Evolutionary conservation across 2,113 vertebrate genomes (phyloP), one percentile per base, ranked within the genome.

Genomic region (Thalassoma bifasciatum): DNA sequence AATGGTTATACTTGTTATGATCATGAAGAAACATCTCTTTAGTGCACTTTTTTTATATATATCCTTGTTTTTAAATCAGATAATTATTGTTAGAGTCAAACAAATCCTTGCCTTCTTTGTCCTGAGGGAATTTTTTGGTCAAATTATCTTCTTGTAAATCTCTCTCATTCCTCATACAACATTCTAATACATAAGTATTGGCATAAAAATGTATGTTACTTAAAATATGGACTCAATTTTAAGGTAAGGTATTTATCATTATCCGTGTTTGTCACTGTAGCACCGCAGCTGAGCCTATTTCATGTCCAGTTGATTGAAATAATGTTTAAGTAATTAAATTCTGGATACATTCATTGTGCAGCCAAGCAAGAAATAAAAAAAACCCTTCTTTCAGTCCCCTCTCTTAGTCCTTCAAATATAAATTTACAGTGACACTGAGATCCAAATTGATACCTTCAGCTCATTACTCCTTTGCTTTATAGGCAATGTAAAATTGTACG

Each of bases 281-380:
- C 17, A 44, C n/a, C 12, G 22, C 23, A 37, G 44, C 22, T 2
- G 44, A 30, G 24, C 19, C 50, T 66, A 23, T 56, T 53, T 52
- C 40, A 30, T 23, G 34, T 64, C 72, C 23, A 72, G 10, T 53
- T 37, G 47, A 37, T 51, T 65, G 47, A 13, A 44, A 44, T 44
- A 79, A 77, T 70, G 53, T 42, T 73, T 5, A 17, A 37, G 11
- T 72, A 52, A 67, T 66, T 67, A 23, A 36, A 60, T 75, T 61
- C 8, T 49, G 37, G 36, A 70, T 53, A 22, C 23, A 60, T 51
- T 10, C 60, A 46, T 54, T 71, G 44, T 50, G 46, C 46, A 58
- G n/a, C 50, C 13, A 17, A 67, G 57, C 60, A 57, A 21, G 47
- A 61, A 56, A 63, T 59, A 63, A 42, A 37, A 21, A 72, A 37